Base-by-base conservation (phyloP, 2,797 vertebrate species). In the Tenualosa ilisha region DNA sequence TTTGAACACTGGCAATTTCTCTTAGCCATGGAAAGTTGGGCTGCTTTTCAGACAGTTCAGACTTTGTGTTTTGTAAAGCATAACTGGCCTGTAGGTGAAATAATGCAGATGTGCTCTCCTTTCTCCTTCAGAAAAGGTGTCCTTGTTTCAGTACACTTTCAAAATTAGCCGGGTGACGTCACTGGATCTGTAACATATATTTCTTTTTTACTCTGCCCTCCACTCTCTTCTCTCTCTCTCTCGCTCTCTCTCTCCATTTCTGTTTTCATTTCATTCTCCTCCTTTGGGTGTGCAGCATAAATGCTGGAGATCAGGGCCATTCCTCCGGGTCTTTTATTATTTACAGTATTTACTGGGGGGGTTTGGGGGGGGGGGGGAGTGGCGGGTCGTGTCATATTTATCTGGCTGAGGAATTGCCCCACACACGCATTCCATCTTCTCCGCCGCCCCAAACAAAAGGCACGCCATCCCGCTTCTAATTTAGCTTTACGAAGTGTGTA, bases 321-420 rank as follows among this genome's bases (percentile, higher is more conserved):
- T 95, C 93, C 94, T 97, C 96, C 95, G 93, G 91, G 90, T 93
- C 92, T 95, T 96, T 96, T 94, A 96, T 96, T 96, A 96, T 96
- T 96, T 96, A 96, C 95, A 96, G 92, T 96, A 96, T 96, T 96
- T 95, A 96, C 95, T 94, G 86, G 93, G 94, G 88, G 94, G 94
- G 96, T 92, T 93, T 11, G 51, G 51, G 31, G 37, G 17, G 37
- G 13, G 15, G 31, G 15, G 15, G 68, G 8, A 13, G 65, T 75
- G 68, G 94, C 94, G 93, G 95, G 87, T 6, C 86, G 50, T 92
- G 92, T 95, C 94, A 90, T 96, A 96, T 96, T 96, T 96, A 95
- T 95, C 95, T 96, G 95, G 91, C 93, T 96, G 94, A 96, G 95
- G 96, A 96, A 96, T 96, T 93, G 93, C 90, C 89, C 93, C 20